Percentiles rank a stretch among this genome's conserved stretches.
phyloP scores from a whole-genome alignment of 2,113 vertebrate genomes.

The Hirundichthys speculiger region DNA sequence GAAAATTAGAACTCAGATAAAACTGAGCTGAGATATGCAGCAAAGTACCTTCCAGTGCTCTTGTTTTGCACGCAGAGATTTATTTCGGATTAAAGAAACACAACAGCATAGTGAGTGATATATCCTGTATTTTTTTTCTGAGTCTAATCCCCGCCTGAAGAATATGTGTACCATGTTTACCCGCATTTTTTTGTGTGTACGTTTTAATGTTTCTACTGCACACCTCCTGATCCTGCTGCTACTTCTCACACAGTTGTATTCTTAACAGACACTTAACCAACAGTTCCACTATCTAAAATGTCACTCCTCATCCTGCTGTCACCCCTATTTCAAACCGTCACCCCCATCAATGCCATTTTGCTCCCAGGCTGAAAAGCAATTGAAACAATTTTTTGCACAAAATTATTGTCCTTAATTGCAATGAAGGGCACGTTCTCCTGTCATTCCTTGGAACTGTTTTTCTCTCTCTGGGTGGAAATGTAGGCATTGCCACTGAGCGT shows the following conservation, averaged over 20 bases:
- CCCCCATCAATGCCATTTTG: conserved; percentile 75
- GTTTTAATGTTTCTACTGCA: conserved; percentile 28
- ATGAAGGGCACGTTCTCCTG: conserved; percentile 77
- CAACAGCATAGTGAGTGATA: conserved; percentile 20
- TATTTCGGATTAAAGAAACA: conserved; percentile 30
- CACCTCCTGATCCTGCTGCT: conserved; percentile 35
- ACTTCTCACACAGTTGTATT: conserved; percentile 44
- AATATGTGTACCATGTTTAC: conserved; percentile 20
- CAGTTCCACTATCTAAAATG: conserved; percentile 66
- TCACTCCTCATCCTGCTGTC: conserved; percentile 64
- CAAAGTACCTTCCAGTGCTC: conserved; percentile 1
- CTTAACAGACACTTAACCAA: conserved; percentile 56
- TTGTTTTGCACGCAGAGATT: conserved; percentile 9
- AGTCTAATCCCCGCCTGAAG: conserved; percentile 35
- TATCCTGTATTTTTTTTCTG: conserved; percentile 1
- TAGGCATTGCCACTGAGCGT: conserved; percentile 75
- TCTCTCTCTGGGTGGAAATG: conserved; percentile 74
- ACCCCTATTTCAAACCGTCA: conserved; percentile 74
- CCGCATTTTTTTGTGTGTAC: conserved; percentile 26
- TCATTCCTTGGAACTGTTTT: conserved; percentile 76
- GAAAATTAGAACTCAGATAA: conserved; percentile 11
- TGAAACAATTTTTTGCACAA: conserved; percentile 80
- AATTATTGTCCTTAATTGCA: conserved; percentile 83
- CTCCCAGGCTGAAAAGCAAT: conserved; percentile 80
- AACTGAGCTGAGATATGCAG: conserved; percentile 1